Evolutionary conservation across 2,888 invertebrate species (phyloP), one percentile per base, ranked within the genome.

Genomic region (Drosophila austrosaltans): DNA sequence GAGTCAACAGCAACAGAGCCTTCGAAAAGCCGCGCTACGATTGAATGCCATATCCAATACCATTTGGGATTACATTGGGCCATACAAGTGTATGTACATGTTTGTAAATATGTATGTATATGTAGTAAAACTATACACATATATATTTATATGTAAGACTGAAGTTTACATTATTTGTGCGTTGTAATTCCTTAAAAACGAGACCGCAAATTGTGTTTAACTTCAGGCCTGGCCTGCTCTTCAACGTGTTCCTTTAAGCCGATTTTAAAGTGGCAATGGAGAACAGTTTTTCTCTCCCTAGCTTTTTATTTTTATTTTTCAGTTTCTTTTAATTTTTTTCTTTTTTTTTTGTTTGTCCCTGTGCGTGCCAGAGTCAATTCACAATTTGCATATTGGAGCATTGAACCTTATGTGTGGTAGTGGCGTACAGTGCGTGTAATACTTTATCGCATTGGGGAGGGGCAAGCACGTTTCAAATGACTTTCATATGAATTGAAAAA

Each of bases 311-410:
- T 36, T 7, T 36, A 8, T 8, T 36, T 36, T 36, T 36, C 36
- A 36, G 36, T 36, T 36, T 32, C 5, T 36, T 28, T 28, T 28
- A 3, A 20, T 20, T 20, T 48, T 10, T 48, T 2, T n/a, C n/a
- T 57, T 36, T 16, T 32, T 32, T 20, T 66, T 67, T 53, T 58
- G 72, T 63, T 61, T 76, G 48, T 70, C 72, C 57, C 56, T 53
- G 75, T 81, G 82, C 81, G 82, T 82, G 82, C 76, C 66, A 57
- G 69, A 60, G 68, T 61, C 57, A 58, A 59, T 59, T 39, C 12
- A 57, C 76, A 73, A 86, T 86, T 86, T 86, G 85, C 85, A 86
- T 86, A 86, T 87, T 84, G 82, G 85, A 85, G 82, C 85, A 87
- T 89, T 86, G 89, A 86, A 86, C 85, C 75, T 74, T 61, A 68